Evolutionary conservation across 2,797 vertebrate genomes (phyloP), one percentile per base, ranked within the genome.

Genomic region (Pampus argenteus): DNA sequence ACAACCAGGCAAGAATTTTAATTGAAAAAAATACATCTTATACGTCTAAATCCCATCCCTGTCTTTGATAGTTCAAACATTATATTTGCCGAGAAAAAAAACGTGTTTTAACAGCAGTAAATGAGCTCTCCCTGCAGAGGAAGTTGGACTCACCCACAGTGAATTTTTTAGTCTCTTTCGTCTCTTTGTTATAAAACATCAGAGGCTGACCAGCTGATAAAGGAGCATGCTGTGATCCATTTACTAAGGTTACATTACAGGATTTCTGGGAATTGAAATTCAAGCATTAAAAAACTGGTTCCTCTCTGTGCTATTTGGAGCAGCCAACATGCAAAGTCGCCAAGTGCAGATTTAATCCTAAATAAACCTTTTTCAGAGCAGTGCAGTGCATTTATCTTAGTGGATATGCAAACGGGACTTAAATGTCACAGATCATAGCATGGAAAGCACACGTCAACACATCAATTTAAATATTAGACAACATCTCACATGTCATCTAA

Each of bases 341-440:
- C 78, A 82, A 81, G 71, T 67, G 68, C 71, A 83, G 86, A 78
- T 76, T 74, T 81, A 76, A 84, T 84, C 78, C 79, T 78, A 66
- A 66, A 44, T 72, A 82, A 81, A 79, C 61, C 58, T 57, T 71
- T 76, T 65, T 85, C 76, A 66, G 56, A 68, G 72, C 28, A 29
- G 57, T 31, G 6, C 14, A 17, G 14, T 17, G 17, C 13, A 2
- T 78, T 73, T 25, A 61, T 82, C 81, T 74, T 28, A 61, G 65
- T 64, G 67, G 65, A 66, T 67, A 66, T 44, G 29, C 34, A 40
- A 63, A 45, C 18, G 65, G 71, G 75, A 66, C 58, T 50, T 74
- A 13, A 36, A 36, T 13, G 34, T 36, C 34, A 36, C 11, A 13
- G 34, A 34, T 34, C 10, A 34, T 34, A 10, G 10, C 34, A 11